These are phyloP conservation scores for Plumapathes pennacea DNA, from an alignment of 92 coral and sea anemone genomes.

Conservation along the genomic window DNA sequence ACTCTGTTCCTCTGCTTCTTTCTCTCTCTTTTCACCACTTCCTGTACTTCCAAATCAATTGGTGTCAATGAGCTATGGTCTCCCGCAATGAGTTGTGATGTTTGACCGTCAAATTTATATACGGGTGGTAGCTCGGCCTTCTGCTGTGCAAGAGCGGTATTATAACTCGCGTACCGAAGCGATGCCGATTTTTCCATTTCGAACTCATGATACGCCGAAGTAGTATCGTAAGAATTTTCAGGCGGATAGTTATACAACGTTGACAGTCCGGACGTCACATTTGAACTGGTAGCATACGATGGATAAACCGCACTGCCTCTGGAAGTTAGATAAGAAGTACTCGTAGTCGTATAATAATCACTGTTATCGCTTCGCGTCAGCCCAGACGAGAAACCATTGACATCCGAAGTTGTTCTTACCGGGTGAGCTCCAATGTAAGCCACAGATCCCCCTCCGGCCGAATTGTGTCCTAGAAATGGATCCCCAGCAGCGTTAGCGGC, in stretches of 20 bases:
- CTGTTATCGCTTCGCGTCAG: slow-evolving; percentile 63
- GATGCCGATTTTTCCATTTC: slow-evolving; percentile 58
- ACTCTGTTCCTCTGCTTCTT: slow-evolving; percentile 96
- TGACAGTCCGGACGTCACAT: slow-evolving; percentile 48
- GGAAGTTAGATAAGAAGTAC: slow-evolving; percentile 55
- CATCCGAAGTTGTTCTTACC: slow-evolving; percentile 63
- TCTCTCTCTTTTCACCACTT: slow-evolving; percentile 94
- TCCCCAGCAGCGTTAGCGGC: slow-evolving; percentile 60
- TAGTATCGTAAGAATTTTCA: slow-evolving; percentile 53
- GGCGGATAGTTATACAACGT: slow-evolving; percentile 74
- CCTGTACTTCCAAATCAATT: slow-evolving; percentile 96
- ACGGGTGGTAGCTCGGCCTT: slow-evolving; percentile 67
- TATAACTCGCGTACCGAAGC: slow-evolving; percentile 82
- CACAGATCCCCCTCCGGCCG: slow-evolving; percentile 45
- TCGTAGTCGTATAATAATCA: slow-evolving; percentile 62
- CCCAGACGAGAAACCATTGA: slow-evolving; percentile 47
- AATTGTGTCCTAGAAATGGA: slow-evolving; percentile 83
- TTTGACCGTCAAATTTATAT: slow-evolving; percentile 72
- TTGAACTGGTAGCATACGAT: slow-evolving; percentile 45
- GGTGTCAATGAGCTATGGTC: slow-evolving; percentile 81
- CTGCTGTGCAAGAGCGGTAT: slow-evolving; percentile 72
- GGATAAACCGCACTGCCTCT: slow-evolving; percentile 74
- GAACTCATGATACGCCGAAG: slow-evolving; percentile 75
- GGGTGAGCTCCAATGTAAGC: slow-evolving; percentile 57
- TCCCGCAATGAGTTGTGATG: slow-evolving; percentile 70